These are phyloP conservation scores for Nebria ingens DNA, from an alignment of 1,140 invertebrate genomes.

Conservation along the genomic window DNA sequence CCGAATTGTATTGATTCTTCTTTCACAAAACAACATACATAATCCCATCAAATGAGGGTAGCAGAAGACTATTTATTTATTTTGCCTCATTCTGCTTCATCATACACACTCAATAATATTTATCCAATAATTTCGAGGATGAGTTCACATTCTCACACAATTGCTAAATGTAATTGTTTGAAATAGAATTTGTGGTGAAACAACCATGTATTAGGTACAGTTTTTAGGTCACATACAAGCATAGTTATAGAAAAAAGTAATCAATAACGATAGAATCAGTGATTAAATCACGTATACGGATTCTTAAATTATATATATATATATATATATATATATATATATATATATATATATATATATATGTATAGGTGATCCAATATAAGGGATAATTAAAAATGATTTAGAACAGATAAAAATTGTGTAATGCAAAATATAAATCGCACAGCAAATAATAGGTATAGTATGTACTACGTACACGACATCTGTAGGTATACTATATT, in stretches of 20 bases:
- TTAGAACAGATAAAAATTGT: neutral
- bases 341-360: slow-evolving; percentile 1
- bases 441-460: neutral
- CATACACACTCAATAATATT: too few relatives aligned
- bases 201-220: neutral
- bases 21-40: too few relatives aligned
- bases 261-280: neutral
- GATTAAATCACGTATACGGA: neutral
- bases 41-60: too few relatives aligned
- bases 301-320: neutral
- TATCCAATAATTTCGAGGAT: too few relatives aligned
- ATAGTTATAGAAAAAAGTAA: neutral
- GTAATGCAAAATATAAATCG: neutral
- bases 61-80: too few relatives aligned
- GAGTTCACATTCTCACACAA: too few relatives aligned
- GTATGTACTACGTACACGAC: too few relatives aligned
- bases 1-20: too few relatives aligned
- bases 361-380: neutral
- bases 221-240: too few relatives aligned
- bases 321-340: neutral
- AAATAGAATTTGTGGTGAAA: neutral
- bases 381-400: neutral
- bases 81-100: too few relatives aligned
- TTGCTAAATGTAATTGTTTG: neutral
- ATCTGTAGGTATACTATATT: too few relatives aligned